Base-by-base conservation (phyloP, 2,888 invertebrate species). In the Nomada ferruginata region DNA sequence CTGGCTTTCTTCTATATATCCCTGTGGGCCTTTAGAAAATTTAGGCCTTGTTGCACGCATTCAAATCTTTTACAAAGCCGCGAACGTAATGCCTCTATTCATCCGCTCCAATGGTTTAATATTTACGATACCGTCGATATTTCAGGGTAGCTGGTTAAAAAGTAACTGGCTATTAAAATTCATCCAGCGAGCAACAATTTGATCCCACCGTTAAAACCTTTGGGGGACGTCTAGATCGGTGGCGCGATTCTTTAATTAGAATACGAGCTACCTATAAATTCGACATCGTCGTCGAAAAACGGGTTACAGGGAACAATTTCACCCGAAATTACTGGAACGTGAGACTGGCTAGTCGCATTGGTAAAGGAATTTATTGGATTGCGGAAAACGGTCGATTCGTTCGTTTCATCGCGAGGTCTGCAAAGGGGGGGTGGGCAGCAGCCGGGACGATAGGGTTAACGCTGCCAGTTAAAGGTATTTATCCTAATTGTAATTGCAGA, bases 401-500 rank as follows among this genome's bases (percentile, higher is more conserved):
- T 79, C 78, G 83, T 76, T 81, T 76, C 68, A 70, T 73, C 61
- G 63, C 69, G 65, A 61, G 47, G 71, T 57, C 57, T 29, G 42
- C 55, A 50, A 69, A 72, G 47, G 55, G 77, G 29, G 29, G 29
- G 0, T 15, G 47, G 47, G 44, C 75, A 71, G 23, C 55, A 52
- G 53, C 53, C n/a, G 53, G 59, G 23, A 29, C 61, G 76, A 72
- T 66, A 76, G 84, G 76, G 79, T 76, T 75, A 70, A 64, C 61
- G 15, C 63, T 59, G 77, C 73, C 59, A 77, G 76, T 86, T 85
- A 79, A 85, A 76, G 82, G 77, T 82, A 83, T 85, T 81, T 85
- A 84, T 87, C 77, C 83, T 84, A 82, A 87, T 85, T 87, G 82
- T 85, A 87, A 88, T 86, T 84, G 79, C 80, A 80, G 84, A 77